Conservation (phyloP, 2,888 invertebrate genomes). For the Drosophila paramelanica region DNA sequence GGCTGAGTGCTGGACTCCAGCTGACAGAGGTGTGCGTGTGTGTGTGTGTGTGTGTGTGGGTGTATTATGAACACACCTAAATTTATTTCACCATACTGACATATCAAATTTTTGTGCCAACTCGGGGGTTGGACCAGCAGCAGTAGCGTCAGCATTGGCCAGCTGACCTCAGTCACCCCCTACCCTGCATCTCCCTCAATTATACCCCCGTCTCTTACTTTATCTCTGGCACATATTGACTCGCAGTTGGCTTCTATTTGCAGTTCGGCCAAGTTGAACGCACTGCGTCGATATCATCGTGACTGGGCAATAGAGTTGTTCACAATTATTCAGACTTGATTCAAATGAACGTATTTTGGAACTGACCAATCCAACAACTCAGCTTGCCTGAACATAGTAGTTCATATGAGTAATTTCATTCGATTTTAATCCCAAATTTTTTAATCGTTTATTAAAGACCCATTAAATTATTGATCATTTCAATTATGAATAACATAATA, state of each 20-base stretch:
- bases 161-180: constrained; percentile 55
- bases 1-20: constrained; percentile 11
- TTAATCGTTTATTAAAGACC: neutral
- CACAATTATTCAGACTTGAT: neutral
- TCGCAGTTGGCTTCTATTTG: constrained; percentile 50
- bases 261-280: constrained; percentile 65
- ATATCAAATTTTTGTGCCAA: constrained; percentile 55
- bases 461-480: neutral
- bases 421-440: neutral
- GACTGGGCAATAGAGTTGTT: neutral
- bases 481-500: too few species aligned
- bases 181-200: neutral
- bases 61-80: constrained; percentile 64
- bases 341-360: neutral
- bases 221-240: constrained; percentile 55
- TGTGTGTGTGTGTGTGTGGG: constrained; percentile 13
- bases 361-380: too few species aligned
- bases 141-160: constrained; percentile 29
- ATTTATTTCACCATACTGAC: constrained; percentile 55
- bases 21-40: constrained; percentile 18
- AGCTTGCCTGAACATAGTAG: too few species aligned
- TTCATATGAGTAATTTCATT: too few species aligned
- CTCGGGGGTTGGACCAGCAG: constrained; percentile 53
- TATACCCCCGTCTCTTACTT: constrained; percentile 20
- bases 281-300: constrained; percentile 25